A percentile compares a stretch with the other conserved stretches of the same genome.
Conservation (phyloP, 2,888 invertebrate genomes). For the Dynastes maya region DNA sequence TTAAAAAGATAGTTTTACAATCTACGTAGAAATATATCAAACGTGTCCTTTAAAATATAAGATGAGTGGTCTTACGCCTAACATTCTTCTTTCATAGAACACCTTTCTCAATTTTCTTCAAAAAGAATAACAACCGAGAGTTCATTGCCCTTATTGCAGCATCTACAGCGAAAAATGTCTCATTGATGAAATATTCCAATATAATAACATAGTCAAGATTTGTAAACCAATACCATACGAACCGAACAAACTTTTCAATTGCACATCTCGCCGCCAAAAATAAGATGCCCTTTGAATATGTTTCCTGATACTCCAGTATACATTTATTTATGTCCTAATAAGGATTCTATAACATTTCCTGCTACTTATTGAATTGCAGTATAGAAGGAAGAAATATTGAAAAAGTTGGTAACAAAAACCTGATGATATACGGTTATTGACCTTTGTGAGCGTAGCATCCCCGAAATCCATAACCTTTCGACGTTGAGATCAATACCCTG, state of each 20-base stretch:
- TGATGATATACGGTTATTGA: slow-evolving; percentile 15
- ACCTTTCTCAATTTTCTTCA: too few relatives aligned
- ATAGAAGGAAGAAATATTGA: background rate
- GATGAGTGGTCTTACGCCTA: too few relatives aligned
- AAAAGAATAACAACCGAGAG: background rate
- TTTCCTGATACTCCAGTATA: background rate
- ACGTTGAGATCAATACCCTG: slow-evolving; percentile 1
- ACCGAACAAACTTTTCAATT: background rate
- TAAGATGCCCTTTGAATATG: background rate
- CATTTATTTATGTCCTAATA: background rate
- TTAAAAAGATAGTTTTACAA: too few relatives aligned
- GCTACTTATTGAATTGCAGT: background rate
- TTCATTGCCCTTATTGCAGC: background rate
- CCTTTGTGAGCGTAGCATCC: background rate
- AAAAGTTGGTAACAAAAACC: background rate
- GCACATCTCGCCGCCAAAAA: background rate
- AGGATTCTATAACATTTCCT: slow-evolving; percentile 2
- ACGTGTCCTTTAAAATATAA: too few relatives aligned
- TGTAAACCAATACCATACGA: too few relatives aligned
- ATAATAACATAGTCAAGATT: too few relatives aligned
- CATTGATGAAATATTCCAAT: too few relatives aligned
- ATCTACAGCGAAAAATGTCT: background rate
- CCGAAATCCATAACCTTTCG: slow-evolving; percentile 1
- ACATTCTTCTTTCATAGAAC: background rate
- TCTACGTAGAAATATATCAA: too few relatives aligned